Percentiles rank a stretch among this genome's conserved stretches.
phyloP scores from a whole-genome alignment of 2,113 vertebrate species.

The Eptesicus fuscus region DNA sequence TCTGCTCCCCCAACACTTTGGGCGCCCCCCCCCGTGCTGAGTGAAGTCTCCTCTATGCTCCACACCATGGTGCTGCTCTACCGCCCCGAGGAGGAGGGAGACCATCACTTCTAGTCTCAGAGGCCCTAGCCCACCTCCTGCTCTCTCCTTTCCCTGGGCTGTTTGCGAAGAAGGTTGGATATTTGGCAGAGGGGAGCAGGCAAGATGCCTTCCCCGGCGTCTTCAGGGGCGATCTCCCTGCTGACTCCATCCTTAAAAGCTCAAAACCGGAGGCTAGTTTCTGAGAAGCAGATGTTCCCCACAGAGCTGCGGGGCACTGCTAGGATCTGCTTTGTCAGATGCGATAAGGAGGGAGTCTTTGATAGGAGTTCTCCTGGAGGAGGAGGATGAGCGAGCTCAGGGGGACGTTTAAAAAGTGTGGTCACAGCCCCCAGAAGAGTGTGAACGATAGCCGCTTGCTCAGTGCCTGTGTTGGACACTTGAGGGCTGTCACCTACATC shows the following conservation, averaged over 20 bases:
- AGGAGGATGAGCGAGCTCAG: slow-evolving; percentile 9
- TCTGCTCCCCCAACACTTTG: too few species aligned
- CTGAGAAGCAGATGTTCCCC: neutral
- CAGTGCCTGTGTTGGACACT: neutral
- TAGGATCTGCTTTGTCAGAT: slow-evolving; percentile 9
- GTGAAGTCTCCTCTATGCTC: fast-evolving
- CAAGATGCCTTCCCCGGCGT: neutral
- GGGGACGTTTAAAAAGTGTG: neutral
- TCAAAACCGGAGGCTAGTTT: neutral
- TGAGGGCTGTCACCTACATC: neutral
- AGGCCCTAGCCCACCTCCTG: neutral
- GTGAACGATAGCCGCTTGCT: slow-evolving; percentile 26
- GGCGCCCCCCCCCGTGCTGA: neutral
- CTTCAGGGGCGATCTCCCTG: neutral
- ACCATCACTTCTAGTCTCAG: neutral
- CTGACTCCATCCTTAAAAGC: neutral
- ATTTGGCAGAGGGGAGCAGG: neutral
- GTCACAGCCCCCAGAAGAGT: neutral
- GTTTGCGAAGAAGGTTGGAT: neutral
- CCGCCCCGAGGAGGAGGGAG: neutral
- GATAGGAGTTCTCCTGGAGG: slow-evolving; percentile 9
- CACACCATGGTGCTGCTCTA: neutral
- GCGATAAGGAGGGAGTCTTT: slow-evolving; percentile 22
- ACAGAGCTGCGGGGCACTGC: neutral
- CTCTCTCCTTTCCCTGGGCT: neutral